Percentiles rank a stretch among this genome's conserved stretches.
These are phyloP conservation scores for Agapostemon virescens DNA, from an alignment of 2,888 invertebrate genomes.

Conservation along the genomic window DNA sequence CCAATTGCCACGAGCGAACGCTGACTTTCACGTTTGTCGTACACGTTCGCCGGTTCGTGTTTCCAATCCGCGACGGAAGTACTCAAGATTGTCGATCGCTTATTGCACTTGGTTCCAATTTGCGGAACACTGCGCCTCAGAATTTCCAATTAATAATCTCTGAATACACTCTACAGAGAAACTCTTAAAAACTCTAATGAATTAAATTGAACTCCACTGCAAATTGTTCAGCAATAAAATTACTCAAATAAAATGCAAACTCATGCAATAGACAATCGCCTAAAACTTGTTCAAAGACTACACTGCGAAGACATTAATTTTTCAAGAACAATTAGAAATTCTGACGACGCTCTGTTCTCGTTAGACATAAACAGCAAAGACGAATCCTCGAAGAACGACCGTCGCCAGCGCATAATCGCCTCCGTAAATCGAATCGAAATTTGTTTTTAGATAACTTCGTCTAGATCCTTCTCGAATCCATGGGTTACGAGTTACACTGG, in stretches of 20 bases:
- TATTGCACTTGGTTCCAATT: slow-evolving; percentile 53
- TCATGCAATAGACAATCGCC: too few species aligned
- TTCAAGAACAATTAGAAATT: not conserved
- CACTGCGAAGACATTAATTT: not conserved
- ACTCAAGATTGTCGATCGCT: slow-evolving; percentile 41
- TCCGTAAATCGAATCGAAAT: slow-evolving; percentile 31
- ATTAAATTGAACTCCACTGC: not conserved
- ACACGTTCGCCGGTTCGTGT: slow-evolving; percentile 50
- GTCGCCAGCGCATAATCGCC: slow-evolving; percentile 27
- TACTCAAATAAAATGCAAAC: too few species aligned
- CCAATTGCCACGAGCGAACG: slow-evolving; percentile 64
- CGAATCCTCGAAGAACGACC: slow-evolving; percentile 33
- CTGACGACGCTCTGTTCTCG: not conserved
- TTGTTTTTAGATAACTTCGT: slow-evolving; percentile 10
- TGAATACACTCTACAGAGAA: too few species aligned
- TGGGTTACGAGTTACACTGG: slow-evolving; percentile 51
- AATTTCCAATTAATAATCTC: not conserved
- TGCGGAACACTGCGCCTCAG: not conserved
- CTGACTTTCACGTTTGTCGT: slow-evolving; percentile 35
- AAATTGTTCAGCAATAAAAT: not conserved
- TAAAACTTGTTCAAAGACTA: too few species aligned
- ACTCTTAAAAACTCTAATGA: not conserved
- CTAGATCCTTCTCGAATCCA: slow-evolving; percentile 38
- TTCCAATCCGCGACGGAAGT: slow-evolving; percentile 58
- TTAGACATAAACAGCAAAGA: slow-evolving; percentile 2